phyloP scores from a whole-genome alignment of 2,888 invertebrate species.

The Eurois occulta region DNA sequence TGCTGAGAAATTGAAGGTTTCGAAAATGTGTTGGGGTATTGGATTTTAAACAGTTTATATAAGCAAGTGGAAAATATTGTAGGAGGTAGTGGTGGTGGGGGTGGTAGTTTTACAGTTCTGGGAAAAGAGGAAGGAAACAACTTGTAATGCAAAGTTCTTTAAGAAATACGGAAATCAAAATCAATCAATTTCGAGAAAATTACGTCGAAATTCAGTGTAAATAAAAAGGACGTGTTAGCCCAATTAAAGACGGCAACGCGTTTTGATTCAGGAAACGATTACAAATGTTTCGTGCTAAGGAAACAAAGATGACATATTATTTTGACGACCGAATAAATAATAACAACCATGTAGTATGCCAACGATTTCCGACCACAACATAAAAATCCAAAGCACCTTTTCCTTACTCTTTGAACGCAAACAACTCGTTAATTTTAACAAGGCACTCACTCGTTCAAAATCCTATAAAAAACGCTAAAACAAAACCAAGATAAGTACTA shows the following conservation, averaged over 20 bases:
- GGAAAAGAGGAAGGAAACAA: not conserved
- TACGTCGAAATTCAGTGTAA: not conserved
- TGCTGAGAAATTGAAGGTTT: conserved; percentile 20
- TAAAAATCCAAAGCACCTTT: conserved; percentile 10
- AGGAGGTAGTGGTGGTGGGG: no score
- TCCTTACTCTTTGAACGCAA: conserved; percentile 24
- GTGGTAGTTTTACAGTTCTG: not conserved
- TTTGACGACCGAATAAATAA: conserved; percentile 17
- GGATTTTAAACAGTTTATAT: conserved; percentile 11
- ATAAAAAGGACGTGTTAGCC: not conserved
- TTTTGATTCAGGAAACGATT: conserved; percentile 3
- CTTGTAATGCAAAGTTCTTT: not conserved
- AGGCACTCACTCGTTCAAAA: conserved; percentile 33
- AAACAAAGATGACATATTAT: conserved; percentile 22
- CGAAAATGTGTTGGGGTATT: conserved; percentile 6
- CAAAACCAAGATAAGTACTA: conserved; percentile 30
- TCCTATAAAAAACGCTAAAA: conserved; percentile 26
- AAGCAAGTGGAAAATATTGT: not conserved
- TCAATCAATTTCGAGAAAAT: not conserved
- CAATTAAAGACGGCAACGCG: not conserved
- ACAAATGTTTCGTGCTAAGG: not conserved
- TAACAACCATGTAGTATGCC: conserved; percentile 5
- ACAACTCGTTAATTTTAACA: conserved; percentile 43
- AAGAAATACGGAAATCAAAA: not conserved
- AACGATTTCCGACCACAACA: conserved; percentile 13